These are phyloP conservation scores for Nerophis lumbriciformis DNA, from an alignment of 2,113 vertebrate species.

Conservation along the genomic window DNA sequence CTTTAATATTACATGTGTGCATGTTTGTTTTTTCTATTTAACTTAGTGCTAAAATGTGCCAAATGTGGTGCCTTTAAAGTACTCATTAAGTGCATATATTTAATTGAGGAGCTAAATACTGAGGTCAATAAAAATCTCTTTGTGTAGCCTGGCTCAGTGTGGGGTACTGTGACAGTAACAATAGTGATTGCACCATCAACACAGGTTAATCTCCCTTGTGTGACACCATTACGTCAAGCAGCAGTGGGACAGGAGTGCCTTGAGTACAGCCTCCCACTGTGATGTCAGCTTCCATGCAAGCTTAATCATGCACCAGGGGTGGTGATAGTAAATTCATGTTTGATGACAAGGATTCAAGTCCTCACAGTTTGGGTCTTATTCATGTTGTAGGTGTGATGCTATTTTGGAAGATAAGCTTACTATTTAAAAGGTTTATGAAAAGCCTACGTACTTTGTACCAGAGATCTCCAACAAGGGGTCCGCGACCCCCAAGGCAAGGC, in stretches of 20 bases:
- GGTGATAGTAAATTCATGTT: conserved; percentile 38
- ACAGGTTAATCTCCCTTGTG: conserved; percentile 23
- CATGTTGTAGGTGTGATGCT: neutral
- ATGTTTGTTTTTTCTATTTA: too few species aligned
- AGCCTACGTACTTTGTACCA: neutral
- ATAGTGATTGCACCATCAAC: conserved; percentile 7
- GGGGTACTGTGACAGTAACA: conserved; percentile 35
- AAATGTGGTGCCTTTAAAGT: too few species aligned
- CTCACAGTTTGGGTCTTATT: conserved; percentile 6
- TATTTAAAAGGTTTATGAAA: conserved; percentile 10
- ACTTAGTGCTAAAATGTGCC: too few species aligned
- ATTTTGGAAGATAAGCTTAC: conserved; percentile 15
- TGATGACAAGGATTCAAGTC: conserved; percentile 42
- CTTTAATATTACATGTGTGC: too few species aligned
- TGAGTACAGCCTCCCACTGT: conserved; percentile 23
- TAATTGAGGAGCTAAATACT: too few species aligned
- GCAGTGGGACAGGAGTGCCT: conserved; percentile 46
- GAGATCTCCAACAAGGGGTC: too few species aligned
- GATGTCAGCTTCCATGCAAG: conserved; percentile 37
- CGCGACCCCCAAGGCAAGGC: too few species aligned
- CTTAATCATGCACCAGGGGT: conserved; percentile 37
- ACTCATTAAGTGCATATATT: too few species aligned
- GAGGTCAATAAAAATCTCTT: neutral
- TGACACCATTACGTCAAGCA: conserved; percentile 37
- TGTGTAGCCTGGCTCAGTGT: neutral